phyloP scores from a whole-genome alignment of 2,113 vertebrate species.

The Gorilla gorilla region DNA sequence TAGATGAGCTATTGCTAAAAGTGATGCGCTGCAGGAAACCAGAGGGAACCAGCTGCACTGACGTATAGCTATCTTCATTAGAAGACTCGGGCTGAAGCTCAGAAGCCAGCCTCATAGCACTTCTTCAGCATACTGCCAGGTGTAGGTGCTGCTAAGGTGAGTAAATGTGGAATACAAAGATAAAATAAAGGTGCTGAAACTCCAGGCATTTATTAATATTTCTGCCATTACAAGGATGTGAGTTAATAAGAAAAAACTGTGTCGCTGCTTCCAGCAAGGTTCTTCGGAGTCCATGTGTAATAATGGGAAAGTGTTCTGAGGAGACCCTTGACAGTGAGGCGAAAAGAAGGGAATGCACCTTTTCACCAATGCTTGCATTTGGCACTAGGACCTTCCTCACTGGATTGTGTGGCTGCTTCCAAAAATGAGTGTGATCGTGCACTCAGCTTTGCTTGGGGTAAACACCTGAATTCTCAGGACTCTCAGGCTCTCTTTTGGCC shows the following conservation, averaged over 20 bases:
- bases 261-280: neutral
- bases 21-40: neutral
- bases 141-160: neutral
- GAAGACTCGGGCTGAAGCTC: constrained; percentile 6
- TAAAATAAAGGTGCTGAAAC: neutral
- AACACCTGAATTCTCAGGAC: neutral
- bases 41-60: neutral
- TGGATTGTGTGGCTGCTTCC: neutral
- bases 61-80: constrained; percentile 19
- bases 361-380: neutral
- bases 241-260: neutral
- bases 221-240: neutral
- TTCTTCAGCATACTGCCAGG: neutral
- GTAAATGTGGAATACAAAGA: too few relatives aligned
- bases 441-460: neutral
- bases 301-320: neutral
- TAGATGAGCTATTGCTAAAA: neutral
- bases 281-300: neutral
- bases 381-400: neutral
- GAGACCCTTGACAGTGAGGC: neutral
- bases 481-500: neutral
- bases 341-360: neutral
- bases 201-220: neutral
- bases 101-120: constrained; percentile 31
- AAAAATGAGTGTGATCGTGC: neutral